A percentile compares a stretch with the other conserved stretches of the same genome.
These are phyloP conservation scores for Caenorhabditis remanei DNA, from an alignment of 1,140 invertebrate species.

Conservation along the genomic window DNA sequence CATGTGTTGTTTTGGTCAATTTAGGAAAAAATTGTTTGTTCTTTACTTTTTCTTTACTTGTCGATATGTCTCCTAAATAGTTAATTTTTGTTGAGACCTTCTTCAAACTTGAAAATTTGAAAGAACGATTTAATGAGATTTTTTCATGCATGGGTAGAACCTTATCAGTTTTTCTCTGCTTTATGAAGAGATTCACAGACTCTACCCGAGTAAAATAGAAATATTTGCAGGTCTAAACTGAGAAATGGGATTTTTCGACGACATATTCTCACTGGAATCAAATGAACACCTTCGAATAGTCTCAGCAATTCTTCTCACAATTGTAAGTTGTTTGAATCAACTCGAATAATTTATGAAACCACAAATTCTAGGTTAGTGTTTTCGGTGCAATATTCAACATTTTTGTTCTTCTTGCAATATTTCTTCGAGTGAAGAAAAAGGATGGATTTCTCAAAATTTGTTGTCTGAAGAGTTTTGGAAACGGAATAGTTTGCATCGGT, in stretches of 20 bases:
- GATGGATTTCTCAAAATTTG: constrained; percentile 40
- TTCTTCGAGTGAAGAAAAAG: neutral
- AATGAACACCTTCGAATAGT: neutral
- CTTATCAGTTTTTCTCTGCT: neutral
- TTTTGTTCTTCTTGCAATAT: neutral
- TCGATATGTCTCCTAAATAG: too few relatives aligned
- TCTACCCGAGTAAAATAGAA: too few relatives aligned
- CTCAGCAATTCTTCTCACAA: neutral
- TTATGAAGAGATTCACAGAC: neutral
- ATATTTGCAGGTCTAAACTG: neutral
- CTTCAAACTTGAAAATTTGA: too few relatives aligned
- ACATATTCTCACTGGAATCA: constrained; percentile 2
- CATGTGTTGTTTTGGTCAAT: too few relatives aligned
- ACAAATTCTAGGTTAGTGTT: neutral
- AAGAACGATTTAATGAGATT: neutral
- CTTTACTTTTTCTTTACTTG: too few relatives aligned
- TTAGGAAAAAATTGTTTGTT: too few relatives aligned
- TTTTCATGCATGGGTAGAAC: neutral
- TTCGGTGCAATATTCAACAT: neutral
- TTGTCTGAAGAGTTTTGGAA: constrained; percentile 26
- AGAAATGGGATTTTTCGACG: neutral
- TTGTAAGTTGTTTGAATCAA: neutral
- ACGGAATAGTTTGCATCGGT: constrained; percentile 30
- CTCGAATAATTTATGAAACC: neutral
- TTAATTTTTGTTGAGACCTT: too few relatives aligned